phyloP scores from a whole-genome alignment of 1,140 invertebrate species.

The Cydia splendana region DNA sequence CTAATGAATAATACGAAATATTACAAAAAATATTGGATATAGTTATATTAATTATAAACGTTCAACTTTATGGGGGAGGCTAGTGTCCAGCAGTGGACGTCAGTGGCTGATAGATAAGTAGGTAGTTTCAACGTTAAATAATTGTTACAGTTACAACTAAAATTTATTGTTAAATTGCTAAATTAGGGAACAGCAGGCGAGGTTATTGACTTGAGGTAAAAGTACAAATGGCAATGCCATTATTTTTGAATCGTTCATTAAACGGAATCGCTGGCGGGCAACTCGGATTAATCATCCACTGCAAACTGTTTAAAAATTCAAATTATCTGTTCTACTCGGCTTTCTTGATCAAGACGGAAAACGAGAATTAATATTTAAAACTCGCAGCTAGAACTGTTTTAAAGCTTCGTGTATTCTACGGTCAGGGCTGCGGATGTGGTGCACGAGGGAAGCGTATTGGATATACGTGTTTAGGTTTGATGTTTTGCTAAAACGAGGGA shows the following conservation, averaged over 20 bases:
- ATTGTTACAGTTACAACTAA: background rate
- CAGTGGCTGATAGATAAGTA: too few relatives aligned
- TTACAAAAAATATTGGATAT: too few relatives aligned
- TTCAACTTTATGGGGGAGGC: too few relatives aligned
- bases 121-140: too few relatives aligned
- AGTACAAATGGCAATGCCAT: constrained; percentile 5
- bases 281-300: constrained; percentile 53
- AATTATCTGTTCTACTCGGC: constrained; percentile 53
- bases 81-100: too few relatives aligned
- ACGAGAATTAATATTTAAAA: constrained; percentile 60
- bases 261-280: constrained; percentile 37
- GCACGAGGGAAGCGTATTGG: background rate
- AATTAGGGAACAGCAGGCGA: background rate
- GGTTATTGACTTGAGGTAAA: background rate
- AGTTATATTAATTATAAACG: too few relatives aligned
- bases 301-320: constrained; percentile 60
- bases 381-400: constrained; percentile 37
- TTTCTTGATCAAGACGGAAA: constrained; percentile 47
- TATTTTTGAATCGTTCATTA: constrained; percentile 38
- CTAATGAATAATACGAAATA: too few relatives aligned
- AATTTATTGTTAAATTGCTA: background rate
- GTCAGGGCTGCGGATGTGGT: background rate
- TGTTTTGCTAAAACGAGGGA: too few relatives aligned
- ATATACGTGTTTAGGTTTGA: background rate
- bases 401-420: constrained; percentile 30